Conservation (phyloP, 2,888 invertebrate genomes). For the Stomorhina lunata region DNA sequence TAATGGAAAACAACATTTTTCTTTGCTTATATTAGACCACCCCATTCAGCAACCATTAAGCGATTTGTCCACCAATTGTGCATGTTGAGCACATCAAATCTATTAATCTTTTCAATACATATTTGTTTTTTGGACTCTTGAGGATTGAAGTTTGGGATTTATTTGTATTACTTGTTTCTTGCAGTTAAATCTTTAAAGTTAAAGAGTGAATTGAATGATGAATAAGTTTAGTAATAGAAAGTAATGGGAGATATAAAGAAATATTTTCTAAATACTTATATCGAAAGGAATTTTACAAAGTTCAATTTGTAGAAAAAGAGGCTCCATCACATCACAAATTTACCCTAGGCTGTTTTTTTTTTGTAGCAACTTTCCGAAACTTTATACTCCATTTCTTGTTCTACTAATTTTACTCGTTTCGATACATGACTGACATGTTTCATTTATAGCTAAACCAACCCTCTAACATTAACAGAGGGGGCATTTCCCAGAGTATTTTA, state of each 20-base stretch:
- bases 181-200: not conserved
- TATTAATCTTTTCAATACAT: not conserved
- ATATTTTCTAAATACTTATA: too few species aligned
- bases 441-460: not conserved
- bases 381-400: not conserved
- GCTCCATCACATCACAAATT: too few species aligned
- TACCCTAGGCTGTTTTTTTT: too few species aligned
- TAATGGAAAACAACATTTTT: too few species aligned
- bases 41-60: too few species aligned
- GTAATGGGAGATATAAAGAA: too few species aligned
- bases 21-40: too few species aligned
- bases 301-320: too few species aligned
- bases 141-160: slow-evolving; percentile 25
- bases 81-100: slow-evolving; percentile 20
- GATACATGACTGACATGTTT: not conserved
- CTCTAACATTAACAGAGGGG: not conserved
- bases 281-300: too few species aligned
- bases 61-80: not conserved
- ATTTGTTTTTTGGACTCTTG: not conserved
- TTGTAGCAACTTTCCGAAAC: too few species aligned
- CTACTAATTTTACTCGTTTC: not conserved
- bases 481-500: not conserved
- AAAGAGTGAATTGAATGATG: not conserved
- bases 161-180: not conserved
- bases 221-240: too few species aligned